Evolutionary conservation across 2,797 vertebrate genomes (phyloP).

Genomic region (Myripristis murdjan): DNA sequence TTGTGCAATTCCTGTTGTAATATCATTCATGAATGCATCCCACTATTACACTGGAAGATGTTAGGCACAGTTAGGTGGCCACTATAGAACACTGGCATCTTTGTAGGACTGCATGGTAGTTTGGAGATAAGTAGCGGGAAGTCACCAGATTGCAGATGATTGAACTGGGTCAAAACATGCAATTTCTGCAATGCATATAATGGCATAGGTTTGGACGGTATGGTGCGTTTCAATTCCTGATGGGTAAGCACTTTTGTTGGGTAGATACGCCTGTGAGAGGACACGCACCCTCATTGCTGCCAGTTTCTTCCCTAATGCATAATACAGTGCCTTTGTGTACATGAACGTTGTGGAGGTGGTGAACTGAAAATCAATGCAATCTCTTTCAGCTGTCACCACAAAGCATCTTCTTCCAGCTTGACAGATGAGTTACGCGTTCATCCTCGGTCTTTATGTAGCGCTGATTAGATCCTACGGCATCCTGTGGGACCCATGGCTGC

Average conservation of each 20-base stretch:
- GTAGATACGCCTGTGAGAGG: neutral
- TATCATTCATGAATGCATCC: neutral
- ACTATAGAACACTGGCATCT: neutral
- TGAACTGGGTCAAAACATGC: neutral
- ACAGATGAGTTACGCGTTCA: conserved; percentile 27
- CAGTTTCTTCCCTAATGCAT: conserved; percentile 29
- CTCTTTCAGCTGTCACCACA: conserved; percentile 42
- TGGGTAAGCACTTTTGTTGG: conserved; percentile 18
- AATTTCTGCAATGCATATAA: neutral
- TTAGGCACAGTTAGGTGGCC: neutral
- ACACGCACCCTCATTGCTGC: too few relatives aligned
- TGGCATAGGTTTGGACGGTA: neutral
- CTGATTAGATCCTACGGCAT: conserved; percentile 53
- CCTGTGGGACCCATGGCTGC: neutral
- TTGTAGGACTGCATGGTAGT: too few relatives aligned
- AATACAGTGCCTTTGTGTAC: conserved; percentile 50
- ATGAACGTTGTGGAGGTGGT: conserved; percentile 43
- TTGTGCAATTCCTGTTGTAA: neutral
- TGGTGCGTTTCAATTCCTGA: conserved; percentile 16
- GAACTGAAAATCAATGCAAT: conserved; percentile 62
- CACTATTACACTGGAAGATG: neutral
- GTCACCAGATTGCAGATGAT: neutral
- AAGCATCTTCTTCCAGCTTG: conserved; percentile 33
- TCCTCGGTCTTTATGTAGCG: conserved; percentile 33
- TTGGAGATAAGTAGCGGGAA: neutral